Conservation (phyloP, 1,140 invertebrate species). For the Drosophila carrolli region DNA sequence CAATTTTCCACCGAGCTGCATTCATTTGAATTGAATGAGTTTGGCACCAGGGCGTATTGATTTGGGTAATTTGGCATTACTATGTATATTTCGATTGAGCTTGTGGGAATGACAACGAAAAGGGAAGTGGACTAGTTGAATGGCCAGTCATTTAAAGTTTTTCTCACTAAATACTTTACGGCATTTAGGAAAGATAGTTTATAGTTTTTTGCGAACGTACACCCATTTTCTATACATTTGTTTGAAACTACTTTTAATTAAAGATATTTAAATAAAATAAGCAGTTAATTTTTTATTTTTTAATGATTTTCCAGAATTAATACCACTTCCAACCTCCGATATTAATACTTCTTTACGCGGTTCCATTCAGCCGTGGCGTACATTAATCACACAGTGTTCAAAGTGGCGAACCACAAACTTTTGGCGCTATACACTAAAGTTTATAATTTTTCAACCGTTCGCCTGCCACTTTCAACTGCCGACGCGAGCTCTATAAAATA, state of each 20-base stretch:
- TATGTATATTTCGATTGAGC: no score
- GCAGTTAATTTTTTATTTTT: no score
- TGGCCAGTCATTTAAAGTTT: no score
- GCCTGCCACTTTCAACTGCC: constrained; percentile 4
- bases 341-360: constrained; percentile 15
- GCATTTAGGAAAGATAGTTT: no score
- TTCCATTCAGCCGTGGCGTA: constrained; percentile 13
- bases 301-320: no score
- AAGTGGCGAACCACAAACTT: constrained; percentile 37
- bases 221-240: not conserved
- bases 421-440: constrained; percentile 29
- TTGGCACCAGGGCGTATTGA: not conserved
- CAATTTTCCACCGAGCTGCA: constrained; percentile 18
- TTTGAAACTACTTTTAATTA: no score
- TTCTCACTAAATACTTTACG: not conserved
- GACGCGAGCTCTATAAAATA: constrained; percentile 42
- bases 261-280: no score
- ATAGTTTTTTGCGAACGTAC: no score
- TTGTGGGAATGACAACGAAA: no score
- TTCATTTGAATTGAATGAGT: not conserved
- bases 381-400: constrained; percentile 30
- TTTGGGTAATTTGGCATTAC: not conserved
- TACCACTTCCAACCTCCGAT: not conserved
- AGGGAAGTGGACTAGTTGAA: no score
- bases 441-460: constrained; percentile 26